Percentiles rank a stretch among this genome's conserved stretches.
These are phyloP conservation scores for Lasioglossum lativentre DNA, from an alignment of 2,888 invertebrate species.

Conservation along the genomic window DNA sequence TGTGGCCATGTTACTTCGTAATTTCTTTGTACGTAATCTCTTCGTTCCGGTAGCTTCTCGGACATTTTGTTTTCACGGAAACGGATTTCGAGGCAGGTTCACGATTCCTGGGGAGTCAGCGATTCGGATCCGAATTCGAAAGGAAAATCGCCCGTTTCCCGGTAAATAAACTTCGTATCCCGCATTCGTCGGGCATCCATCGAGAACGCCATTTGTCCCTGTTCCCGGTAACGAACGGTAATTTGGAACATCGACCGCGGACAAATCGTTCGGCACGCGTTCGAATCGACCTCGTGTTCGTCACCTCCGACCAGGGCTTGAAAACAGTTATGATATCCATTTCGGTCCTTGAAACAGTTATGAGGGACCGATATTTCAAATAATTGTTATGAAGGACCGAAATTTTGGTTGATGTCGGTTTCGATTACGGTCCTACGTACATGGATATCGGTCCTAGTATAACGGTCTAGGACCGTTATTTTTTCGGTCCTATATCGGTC, in stretches of 20 bases:
- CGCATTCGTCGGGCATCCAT: neutral
- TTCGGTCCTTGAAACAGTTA: no score
- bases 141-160: no score
- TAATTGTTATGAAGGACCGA: no score
- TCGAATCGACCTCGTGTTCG: neutral
- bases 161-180: neutral
- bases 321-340: no score
- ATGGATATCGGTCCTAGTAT: no score
- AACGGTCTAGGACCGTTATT: no score
- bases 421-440: no score
- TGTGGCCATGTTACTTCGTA: neutral
- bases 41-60: no score
- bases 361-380: no score
- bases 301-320: neutral
- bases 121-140: neutral
- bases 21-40: neutral
- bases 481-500: no score
- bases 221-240: neutral
- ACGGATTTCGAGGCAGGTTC: neutral
- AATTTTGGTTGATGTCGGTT: no score
- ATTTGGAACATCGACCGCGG: constrained; percentile 1
- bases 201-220: neutral
- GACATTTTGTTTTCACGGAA: neutral
- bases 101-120: no score
- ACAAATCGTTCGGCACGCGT: neutral